Conservation (phyloP, 2,888 invertebrate genomes). For the Melinopterus prodromus region DNA sequence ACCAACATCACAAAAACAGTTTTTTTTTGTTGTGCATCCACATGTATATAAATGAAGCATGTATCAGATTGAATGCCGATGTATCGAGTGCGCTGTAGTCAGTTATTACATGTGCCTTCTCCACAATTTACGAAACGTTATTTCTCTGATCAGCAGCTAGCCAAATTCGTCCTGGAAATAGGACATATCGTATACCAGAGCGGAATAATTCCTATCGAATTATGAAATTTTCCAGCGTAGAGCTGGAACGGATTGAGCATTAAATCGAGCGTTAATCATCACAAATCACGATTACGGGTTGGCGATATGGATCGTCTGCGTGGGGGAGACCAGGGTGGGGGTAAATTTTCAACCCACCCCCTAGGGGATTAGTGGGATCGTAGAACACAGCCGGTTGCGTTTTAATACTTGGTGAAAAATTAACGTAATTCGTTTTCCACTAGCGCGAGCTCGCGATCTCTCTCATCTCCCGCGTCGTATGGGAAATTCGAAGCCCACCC, state of each 20-base stretch:
- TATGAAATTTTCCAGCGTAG: background rate
- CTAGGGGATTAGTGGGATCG: background rate
- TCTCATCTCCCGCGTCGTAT: background rate
- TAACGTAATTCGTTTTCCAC: background rate
- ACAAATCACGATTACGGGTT: background rate
- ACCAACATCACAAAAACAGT: no score
- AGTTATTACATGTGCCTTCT: no score
- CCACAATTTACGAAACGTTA: background rate
- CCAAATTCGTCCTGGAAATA: background rate
- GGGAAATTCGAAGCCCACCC: background rate
- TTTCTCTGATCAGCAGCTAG: background rate
- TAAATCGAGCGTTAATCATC: slow-evolving; percentile 4
- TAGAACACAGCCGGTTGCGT: background rate
- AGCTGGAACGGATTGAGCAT: background rate
- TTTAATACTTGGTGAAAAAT: slow-evolving; percentile 4
- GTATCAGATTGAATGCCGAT: no score
- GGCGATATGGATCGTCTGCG: background rate
- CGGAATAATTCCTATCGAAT: background rate
- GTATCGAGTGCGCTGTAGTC: no score
- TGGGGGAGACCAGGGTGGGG: background rate
- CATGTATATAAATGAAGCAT: no score
- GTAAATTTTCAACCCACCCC: background rate
- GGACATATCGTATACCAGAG: background rate
- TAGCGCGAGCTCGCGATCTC: background rate
- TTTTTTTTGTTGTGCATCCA: no score